A percentile compares a stretch with the other conserved stretches of the same genome.
These are phyloP conservation scores for Tetragnatha montana DNA, from an alignment of 2,888 invertebrate genomes.

Conservation along the genomic window DNA sequence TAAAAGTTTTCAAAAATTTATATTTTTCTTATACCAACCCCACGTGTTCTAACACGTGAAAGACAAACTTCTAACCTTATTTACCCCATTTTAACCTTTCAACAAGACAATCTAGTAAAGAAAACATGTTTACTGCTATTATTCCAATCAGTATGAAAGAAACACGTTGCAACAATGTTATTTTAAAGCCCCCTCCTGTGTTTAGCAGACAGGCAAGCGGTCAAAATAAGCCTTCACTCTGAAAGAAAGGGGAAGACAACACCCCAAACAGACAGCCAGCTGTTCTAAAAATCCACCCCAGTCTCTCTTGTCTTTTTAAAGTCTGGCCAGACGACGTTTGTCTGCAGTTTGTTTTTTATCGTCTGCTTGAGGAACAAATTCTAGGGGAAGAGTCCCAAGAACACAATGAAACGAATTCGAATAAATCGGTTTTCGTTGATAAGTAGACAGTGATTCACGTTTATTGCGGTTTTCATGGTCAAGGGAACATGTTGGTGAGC, in stretches of 20 bases:
- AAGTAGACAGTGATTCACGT: conserved; percentile 42
- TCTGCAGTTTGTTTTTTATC: not conserved
- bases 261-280: not conserved
- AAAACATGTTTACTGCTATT: too few species aligned
- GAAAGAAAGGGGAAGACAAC: not conserved
- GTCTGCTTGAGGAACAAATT: not conserved
- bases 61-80: too few species aligned
- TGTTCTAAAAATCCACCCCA: not conserved
- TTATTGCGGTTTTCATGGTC: conserved; percentile 11
- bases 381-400: not conserved
- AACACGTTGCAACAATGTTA: conserved; percentile 2
- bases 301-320: conserved; percentile 3
- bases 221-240: not conserved
- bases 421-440: conserved; percentile 24
- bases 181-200: not conserved
- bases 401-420: not conserved
- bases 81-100: too few species aligned
- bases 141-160: not conserved
- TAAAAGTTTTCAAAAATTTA: too few species aligned
- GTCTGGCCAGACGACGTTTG: not conserved
- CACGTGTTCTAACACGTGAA: too few species aligned
- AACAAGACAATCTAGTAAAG: too few species aligned
- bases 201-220: not conserved
- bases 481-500: not conserved
- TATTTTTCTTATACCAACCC: too few species aligned